A percentile compares a stretch with the other conserved stretches of the same genome.
phyloP scores from a whole-genome alignment of 2,888 invertebrate species.

The Melinopterus prodromus region DNA sequence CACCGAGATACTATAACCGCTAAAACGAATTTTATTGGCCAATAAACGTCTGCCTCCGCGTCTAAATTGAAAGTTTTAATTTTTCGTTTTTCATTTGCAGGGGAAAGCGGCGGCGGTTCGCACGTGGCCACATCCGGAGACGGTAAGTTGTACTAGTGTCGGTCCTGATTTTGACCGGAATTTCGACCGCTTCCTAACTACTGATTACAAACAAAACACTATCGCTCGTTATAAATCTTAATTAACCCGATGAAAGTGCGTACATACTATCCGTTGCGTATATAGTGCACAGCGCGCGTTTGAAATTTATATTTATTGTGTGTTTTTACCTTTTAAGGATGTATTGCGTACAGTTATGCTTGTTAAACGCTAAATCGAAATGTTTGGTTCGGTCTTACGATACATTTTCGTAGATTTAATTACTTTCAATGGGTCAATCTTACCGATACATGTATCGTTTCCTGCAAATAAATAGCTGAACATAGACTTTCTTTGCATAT shows the following conservation, averaged over 20 bases:
- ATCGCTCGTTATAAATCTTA: conserved; percentile 22
- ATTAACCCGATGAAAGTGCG: conserved; percentile 20
- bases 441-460: background rate
- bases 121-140: conserved; percentile 60
- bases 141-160: conserved; percentile 52
- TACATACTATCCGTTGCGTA: background rate
- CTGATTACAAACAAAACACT: conserved; percentile 17
- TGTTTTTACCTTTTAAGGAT: conserved; percentile 22
- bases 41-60: conserved; percentile 24
- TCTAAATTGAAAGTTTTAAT: conserved; percentile 8
- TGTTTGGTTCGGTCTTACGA: conserved; percentile 15
- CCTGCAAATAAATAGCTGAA: too few species aligned
- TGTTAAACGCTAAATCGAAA: background rate
- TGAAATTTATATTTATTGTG: conserved; percentile 15
- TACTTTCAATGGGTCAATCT: background rate
- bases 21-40: conserved; percentile 19
- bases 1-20: conserved; percentile 11
- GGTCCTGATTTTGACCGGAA: conserved; percentile 12
- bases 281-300: background rate
- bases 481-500: too few species aligned
- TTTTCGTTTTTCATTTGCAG: conserved; percentile 51
- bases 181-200: conserved; percentile 5
- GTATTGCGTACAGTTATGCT: conserved; percentile 13
- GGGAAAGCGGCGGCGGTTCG: conserved; percentile 55
- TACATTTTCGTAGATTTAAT: conserved; percentile 4